A percentile compares a stretch with the other conserved stretches of the same genome.
Conservation (phyloP, 2,113 vertebrate species). For the Blennius ocellaris region DNA sequence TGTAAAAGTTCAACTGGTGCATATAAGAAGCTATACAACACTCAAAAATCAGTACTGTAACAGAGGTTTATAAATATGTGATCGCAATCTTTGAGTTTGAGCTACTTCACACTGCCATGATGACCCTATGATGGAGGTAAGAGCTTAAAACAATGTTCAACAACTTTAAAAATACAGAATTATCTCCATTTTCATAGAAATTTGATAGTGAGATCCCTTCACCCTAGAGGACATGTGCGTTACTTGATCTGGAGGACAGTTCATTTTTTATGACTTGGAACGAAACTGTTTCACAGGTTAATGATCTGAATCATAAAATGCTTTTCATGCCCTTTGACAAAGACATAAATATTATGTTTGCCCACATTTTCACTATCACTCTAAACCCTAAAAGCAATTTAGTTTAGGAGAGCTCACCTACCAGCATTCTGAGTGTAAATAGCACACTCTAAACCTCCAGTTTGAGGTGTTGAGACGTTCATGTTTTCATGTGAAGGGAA, state of each 20-base stretch:
- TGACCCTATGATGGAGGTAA: background rate
- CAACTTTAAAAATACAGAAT: background rate
- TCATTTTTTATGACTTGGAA: constrained; percentile 45
- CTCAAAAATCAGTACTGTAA: background rate
- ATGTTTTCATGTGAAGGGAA: too few relatives aligned
- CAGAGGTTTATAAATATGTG: background rate
- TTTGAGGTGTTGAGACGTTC: background rate
- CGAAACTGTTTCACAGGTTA: constrained; percentile 56
- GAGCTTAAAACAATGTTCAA: background rate
- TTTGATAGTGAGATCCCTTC: background rate
- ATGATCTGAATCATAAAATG: constrained; percentile 27
- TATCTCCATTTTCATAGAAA: background rate
- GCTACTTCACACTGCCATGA: background rate
- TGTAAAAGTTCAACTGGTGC: background rate
- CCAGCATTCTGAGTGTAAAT: too few relatives aligned
- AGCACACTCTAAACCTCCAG: background rate
- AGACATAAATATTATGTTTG: constrained; percentile 20
- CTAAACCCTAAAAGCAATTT: background rate
- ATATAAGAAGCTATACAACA: background rate
- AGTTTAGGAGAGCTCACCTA: too few relatives aligned
- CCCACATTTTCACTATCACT: background rate
- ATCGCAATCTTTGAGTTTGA: background rate
- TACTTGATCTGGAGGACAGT: constrained; percentile 35
- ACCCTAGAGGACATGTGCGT: constrained; percentile 20
- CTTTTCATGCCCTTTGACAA: constrained; percentile 3